phyloP scores from a whole-genome alignment of 2,113 vertebrate species.

The Podilymbus podiceps region DNA sequence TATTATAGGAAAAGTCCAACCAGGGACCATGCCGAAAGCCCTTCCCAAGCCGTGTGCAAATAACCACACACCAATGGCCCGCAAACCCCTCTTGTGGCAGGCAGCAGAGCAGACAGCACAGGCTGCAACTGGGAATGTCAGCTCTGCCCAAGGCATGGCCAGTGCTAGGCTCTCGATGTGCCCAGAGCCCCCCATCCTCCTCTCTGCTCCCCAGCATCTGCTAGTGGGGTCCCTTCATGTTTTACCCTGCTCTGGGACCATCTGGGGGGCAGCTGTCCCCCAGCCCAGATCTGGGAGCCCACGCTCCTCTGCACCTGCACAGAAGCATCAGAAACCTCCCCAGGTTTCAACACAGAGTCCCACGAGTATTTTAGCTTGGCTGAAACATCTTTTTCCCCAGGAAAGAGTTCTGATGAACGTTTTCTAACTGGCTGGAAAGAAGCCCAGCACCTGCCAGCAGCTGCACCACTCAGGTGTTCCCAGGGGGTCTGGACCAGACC shows the following conservation, averaged over 20 bases:
- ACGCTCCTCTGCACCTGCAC: neutral
- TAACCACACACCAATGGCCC: neutral
- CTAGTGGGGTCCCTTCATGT: neutral
- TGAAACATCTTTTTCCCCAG: neutral
- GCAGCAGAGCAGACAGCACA: fast-evolving
- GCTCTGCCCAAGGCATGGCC: neutral
- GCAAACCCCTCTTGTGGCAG: neutral
- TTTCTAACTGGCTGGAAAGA: neutral
- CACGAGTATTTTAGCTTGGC: neutral
- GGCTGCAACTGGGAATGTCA: neutral
- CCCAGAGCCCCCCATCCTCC: neutral
- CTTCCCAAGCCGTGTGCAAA: slow-evolving; percentile 1
- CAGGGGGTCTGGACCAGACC: neutral
- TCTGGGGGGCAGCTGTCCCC: neutral
- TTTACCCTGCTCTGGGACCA: neutral
- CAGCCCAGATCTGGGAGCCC: neutral
- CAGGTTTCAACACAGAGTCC: neutral
- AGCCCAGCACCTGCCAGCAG: neutral
- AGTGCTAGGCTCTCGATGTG: neutral
- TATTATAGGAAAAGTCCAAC: neutral
- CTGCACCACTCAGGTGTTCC: neutral
- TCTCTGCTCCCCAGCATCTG: neutral
- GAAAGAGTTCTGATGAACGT: neutral
- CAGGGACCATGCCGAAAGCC: neutral
- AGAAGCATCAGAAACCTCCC: neutral